Base-by-base conservation (phyloP, 1,140 invertebrate species). In the Drosophila tristis region DNA sequence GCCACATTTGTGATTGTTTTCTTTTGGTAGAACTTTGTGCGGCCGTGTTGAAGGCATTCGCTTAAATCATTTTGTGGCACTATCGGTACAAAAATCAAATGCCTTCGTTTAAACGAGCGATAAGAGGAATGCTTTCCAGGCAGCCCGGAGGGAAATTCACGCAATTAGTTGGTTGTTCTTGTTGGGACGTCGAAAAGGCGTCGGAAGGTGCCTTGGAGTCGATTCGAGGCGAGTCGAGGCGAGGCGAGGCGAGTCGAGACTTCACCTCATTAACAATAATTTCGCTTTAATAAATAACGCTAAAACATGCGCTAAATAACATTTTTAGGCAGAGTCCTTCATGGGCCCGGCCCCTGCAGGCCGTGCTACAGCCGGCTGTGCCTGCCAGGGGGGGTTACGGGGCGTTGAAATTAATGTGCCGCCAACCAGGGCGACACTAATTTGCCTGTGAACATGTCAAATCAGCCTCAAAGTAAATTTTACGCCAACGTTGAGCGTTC, bases 271-370 rank as follows among this genome's bases (percentile, higher is more conserved):
- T 89, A 89, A 89, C 84, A 89, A 89, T 89, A 89, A 89, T 89
- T 89, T 89, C 68, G 76, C 73, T 89, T 89, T 89, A 89, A 89
- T 89, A 89, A 89, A 89, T 89, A 89, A 89, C 84, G 84, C 67
- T 89, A 89, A 89, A 89, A 89, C 84, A 89, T 89, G 84, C 84
- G 84, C 84, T 89, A 89, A 89, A 89, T 79, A 89, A 89, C 84
- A 87, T 89, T 87, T 87, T 87, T 80, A 78, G 70, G 70, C 60
- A 58, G 44, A 64, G 43, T 62, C 9, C 15, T 50, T 16, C 54
- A 66, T 61, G 57, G 55, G 54, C 43, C 51, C 13, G 23, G 29
- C 13, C 23, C 23, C 23, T 4, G 23, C 15, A 1, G 43, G 13
- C 8, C 49, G 26, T 42, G 6, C 11, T 5, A 6, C 15, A 49